phyloP scores from a whole-genome alignment of 2,797 vertebrate species.

The Austrolebias charrua region DNA sequence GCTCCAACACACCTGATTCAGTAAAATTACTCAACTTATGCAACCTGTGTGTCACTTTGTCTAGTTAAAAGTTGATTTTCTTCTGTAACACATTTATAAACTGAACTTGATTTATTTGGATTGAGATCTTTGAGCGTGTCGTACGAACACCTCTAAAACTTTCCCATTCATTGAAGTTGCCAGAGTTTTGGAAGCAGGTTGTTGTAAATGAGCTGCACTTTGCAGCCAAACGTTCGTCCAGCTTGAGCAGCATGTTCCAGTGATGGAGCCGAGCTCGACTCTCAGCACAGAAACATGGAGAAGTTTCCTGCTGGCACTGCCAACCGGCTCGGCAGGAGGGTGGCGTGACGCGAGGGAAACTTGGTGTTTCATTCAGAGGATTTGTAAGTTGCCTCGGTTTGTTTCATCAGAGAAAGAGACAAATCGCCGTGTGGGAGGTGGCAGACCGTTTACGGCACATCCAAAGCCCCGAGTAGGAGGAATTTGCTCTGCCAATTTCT shows the following conservation, averaged over 20 bases:
- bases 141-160: too few relatives aligned
- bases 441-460: constrained; percentile 28
- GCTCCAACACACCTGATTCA: too few relatives aligned
- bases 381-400: constrained; percentile 15
- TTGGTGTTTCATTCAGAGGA: constrained; percentile 14
- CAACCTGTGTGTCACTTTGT: too few relatives aligned
- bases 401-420: constrained; percentile 4
- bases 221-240: constrained; percentile 17
- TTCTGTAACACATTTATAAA: too few relatives aligned
- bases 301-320: not conserved
- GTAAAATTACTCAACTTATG: too few relatives aligned
- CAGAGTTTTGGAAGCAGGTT: not conserved
- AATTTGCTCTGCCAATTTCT: constrained; percentile 42
- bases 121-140: too few relatives aligned
- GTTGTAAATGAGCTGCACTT: constrained; percentile 10
- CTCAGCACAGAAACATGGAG: constrained; percentile 12
- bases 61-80: too few relatives aligned
- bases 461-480: constrained; percentile 27
- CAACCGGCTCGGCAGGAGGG: constrained; percentile 22
- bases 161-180: too few relatives aligned
- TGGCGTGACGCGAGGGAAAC: constrained; percentile 9
- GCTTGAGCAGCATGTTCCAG: constrained; percentile 23
- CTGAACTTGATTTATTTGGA: too few relatives aligned
- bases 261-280: constrained; percentile 20
- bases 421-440: not conserved